A percentile compares a stretch with the other conserved stretches of the same genome.
Evolutionary conservation across 2,888 invertebrate genomes (phyloP).

Genomic region (Pseudanteris insignis): DNA sequence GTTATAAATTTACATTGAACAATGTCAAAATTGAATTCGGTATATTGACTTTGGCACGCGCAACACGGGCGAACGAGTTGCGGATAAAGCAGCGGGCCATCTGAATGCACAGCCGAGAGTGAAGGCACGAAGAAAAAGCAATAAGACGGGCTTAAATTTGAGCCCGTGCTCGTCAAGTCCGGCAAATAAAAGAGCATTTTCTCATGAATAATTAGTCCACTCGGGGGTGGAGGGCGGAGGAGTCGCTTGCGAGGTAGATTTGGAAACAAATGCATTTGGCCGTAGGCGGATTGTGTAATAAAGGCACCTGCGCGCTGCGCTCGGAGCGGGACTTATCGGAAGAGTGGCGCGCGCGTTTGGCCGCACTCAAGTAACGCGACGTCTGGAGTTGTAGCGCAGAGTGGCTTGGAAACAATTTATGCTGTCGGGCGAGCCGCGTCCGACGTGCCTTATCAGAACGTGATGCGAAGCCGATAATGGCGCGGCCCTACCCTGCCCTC

Average conservation of each 20-base stretch:
- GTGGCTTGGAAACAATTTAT: constrained; percentile 61
- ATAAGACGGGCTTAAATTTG: too few species aligned
- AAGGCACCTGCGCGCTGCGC: constrained; percentile 23
- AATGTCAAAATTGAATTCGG: too few species aligned
- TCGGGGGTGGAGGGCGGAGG: neutral
- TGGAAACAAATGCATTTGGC: constrained; percentile 27
- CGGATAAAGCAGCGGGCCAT: too few species aligned
- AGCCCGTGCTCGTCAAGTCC: too few species aligned
- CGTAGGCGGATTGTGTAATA: constrained; percentile 21
- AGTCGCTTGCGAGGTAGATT: constrained; percentile 17
- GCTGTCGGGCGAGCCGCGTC: constrained; percentile 55
- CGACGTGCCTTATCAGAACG: constrained; percentile 60
- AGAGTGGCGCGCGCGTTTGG: constrained; percentile 30
- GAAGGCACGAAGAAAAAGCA: too few species aligned
- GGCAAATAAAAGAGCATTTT: constrained; percentile 7
- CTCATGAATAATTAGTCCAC: constrained; percentile 27
- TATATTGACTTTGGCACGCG: too few species aligned
- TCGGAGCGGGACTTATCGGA: constrained; percentile 28
- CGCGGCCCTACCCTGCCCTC: constrained; percentile 31
- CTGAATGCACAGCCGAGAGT: too few species aligned
- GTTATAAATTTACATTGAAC: too few species aligned
- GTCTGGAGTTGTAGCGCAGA: constrained; percentile 38
- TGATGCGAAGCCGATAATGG: constrained; percentile 54
- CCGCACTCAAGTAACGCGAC: constrained; percentile 4
- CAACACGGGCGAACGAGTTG: too few species aligned